Base-by-base conservation (phyloP, 2,797 vertebrate genomes). In the Perdix hodgsoniae region DNA sequence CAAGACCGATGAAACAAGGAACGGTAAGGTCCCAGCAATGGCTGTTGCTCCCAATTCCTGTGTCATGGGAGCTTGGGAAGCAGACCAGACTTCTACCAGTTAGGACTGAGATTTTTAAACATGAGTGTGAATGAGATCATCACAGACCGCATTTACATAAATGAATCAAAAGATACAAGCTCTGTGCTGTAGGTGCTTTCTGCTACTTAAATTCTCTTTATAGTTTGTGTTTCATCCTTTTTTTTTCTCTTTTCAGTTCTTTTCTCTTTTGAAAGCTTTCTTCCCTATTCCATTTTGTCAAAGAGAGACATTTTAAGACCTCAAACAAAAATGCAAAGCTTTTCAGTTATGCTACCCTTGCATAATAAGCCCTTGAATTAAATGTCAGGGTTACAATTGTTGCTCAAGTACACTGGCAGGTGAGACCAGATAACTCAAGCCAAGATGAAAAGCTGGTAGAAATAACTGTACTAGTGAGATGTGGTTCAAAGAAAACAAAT, bases 381-480 rank as follows among this genome's bases (percentile, higher is more conserved):
- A 89, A 94, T 81, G 82, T 89, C 86, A 92, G 82, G n/a, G 59
- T 76, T 83, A 57, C 80, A 87, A 86, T 92, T 95, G 91, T 57
- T 89, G 70, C 73, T 72, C 35, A 80, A 70, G 50, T 37, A 45
- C 6, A 26, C 31, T 76, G 59, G 39, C 82, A 83, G 82, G 63
- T 93, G 70, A 87, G 66, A 57, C 44, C 75, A 65, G 42, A 7
- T 78, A 69, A 57, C 57, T 81, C 27, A 56, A 66, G 54, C 49
- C 31, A 73, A 87, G 84, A 75, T 71, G 39, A 74, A 86, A 88
- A 91, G 61, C n/a, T 78, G 45, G 40, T 33, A 83, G 42, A 70
- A 93, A 61, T 60, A 2, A 44, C 37, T 86, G 0, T 59, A 56
- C 77, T 81, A 88, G 39, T 39, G 44, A 74, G 26, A 40, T 21